Evolutionary conservation across 2,113 vertebrate species (phyloP).

Genomic region (Siniperca knerii): DNA sequence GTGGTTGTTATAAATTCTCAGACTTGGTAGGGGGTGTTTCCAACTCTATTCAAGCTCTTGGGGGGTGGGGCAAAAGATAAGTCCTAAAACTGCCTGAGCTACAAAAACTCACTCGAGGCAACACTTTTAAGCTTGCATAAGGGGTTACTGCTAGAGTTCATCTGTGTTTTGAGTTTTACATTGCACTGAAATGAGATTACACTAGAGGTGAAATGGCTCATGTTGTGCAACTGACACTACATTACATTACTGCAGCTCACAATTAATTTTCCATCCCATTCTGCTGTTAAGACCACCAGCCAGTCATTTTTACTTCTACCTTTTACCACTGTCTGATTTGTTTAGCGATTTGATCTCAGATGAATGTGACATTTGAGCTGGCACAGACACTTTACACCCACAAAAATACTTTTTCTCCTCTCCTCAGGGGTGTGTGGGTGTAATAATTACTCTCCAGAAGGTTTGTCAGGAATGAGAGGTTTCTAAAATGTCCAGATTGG

Average conservation of each 20-base stretch:
- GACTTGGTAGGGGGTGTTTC: conserved; percentile 65
- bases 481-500: conserved; percentile 58
- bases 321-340: conserved; percentile 38
- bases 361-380: conserved; percentile 69
- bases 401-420: conserved; percentile 61
- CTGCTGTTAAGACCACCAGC: conserved; percentile 32
- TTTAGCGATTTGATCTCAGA: conserved; percentile 51
- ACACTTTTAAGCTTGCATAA: conserved; percentile 46
- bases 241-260: conserved; percentile 36
- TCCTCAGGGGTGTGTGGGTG: conserved; percentile 69
- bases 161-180: conserved; percentile 53
- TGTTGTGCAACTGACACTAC: conserved; percentile 38
- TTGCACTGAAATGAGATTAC: conserved; percentile 44
- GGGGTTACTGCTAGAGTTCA: conserved; percentile 30
- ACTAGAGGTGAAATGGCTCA: conserved; percentile 28
- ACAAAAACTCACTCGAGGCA: conserved; percentile 50
- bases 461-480: conserved; percentile 41
- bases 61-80: conserved; percentile 54
- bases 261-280: conserved; percentile 45
- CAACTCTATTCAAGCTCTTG: conserved; percentile 62
- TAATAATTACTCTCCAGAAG: conserved; percentile 78
- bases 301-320: conserved; percentile 45
- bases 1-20: conserved; percentile 76
- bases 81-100: conserved; percentile 57
- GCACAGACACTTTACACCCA: conserved; percentile 58